These are phyloP conservation scores for Caenorhabditis afra DNA, from an alignment of 2,888 invertebrate species.

Conservation along the genomic window DNA sequence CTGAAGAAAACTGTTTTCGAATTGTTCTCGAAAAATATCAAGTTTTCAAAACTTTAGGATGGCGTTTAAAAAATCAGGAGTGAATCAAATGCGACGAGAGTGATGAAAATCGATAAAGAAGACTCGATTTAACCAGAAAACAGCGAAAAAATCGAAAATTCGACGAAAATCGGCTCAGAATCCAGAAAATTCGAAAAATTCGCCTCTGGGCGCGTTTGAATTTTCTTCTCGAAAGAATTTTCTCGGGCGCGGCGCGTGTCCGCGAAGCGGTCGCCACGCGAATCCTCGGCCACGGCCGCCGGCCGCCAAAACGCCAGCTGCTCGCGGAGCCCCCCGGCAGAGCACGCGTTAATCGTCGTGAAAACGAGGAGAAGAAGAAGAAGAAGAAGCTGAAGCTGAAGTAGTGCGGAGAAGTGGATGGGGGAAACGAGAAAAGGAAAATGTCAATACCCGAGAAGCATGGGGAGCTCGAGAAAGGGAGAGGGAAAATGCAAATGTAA, in stretches of 20 bases:
- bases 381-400: conserved; percentile 5
- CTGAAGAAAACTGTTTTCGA: conserved; percentile 30
- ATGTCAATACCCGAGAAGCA: conserved; percentile 42
- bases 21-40: conserved; percentile 1
- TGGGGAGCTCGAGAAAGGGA: neutral
- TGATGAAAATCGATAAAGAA: conserved; percentile 9
- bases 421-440: conserved; percentile 26
- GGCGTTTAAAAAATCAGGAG: conserved; percentile 7
- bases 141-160: neutral
- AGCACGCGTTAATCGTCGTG: conserved; percentile 21
- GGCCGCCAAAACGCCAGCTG: neutral
- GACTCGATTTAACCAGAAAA: neutral
- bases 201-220: neutral
- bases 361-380: conserved; percentile 11
- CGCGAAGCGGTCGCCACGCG: conserved; percentile 28
- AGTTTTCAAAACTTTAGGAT: neutral
- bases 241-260: conserved; percentile 25
- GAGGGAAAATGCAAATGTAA: conserved; percentile 47
- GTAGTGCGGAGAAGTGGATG: no score
- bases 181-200: neutral
- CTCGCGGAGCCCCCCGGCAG: no score
- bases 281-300: conserved; percentile 33
- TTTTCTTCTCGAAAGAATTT: conserved; percentile 56
- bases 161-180: neutral
- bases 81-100: neutral